Conservation (phyloP, 2,888 invertebrate genomes). For the Physocephala rufipes region DNA sequence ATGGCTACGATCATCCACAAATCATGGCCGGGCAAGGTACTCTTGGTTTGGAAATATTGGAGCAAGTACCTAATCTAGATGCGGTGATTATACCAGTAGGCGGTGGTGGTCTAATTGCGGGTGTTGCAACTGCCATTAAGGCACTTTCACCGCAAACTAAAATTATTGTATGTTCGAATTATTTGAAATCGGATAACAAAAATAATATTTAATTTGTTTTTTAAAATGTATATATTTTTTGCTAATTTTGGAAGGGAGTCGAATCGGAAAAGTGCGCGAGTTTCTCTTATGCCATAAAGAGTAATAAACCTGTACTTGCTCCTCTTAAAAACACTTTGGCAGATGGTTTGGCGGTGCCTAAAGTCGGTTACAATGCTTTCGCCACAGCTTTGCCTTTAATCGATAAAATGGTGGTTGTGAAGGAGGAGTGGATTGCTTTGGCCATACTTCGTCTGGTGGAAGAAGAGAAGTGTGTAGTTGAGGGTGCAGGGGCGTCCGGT, state of each 20-base stretch:
- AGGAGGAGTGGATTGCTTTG: slow-evolving; percentile 84
- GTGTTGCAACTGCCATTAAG: slow-evolving; percentile 89
- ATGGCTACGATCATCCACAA: slow-evolving; percentile 95
- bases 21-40: slow-evolving; percentile 97
- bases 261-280: slow-evolving; percentile 93
- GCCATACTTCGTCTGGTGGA: slow-evolving; percentile 82
- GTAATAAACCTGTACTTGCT: slow-evolving; percentile 75
- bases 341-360: slow-evolving; percentile 88
- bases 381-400: slow-evolving; percentile 76
- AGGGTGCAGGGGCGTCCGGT: slow-evolving; percentile 88
- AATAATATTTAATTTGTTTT: background rate
- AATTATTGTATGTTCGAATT: slow-evolving; percentile 85
- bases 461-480: slow-evolving; percentile 88
- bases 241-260: slow-evolving; percentile 77
- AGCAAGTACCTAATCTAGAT: slow-evolving; percentile 88
- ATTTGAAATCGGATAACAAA: background rate
- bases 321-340: slow-evolving; percentile 80
- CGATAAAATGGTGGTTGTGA: slow-evolving; percentile 83
- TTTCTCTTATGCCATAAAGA: slow-evolving; percentile 78
- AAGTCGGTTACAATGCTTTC: slow-evolving; percentile 86
- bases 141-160: slow-evolving; percentile 82
- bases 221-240: background rate
- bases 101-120: slow-evolving; percentile 89
- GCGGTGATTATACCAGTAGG: slow-evolving; percentile 93
- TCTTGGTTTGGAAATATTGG: slow-evolving; percentile 89